phyloP scores from a whole-genome alignment of 1,140 invertebrate species.

The Drosophila sucinea region DNA sequence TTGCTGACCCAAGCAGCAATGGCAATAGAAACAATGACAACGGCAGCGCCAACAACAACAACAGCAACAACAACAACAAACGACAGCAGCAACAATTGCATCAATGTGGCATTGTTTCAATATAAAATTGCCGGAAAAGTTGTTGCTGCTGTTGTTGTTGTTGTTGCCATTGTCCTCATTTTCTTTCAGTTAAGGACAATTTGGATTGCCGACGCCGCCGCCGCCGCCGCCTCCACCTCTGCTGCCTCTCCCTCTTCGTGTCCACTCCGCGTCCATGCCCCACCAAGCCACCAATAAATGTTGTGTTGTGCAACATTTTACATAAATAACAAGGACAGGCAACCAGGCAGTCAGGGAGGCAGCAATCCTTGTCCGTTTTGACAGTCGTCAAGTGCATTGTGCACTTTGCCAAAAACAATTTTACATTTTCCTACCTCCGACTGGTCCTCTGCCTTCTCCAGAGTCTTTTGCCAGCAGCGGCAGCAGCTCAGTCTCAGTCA shows the following conservation, averaged over 20 bases:
- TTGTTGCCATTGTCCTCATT: constrained; percentile 75
- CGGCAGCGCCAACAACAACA: constrained; percentile 44
- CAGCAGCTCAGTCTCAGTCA: constrained; percentile 31
- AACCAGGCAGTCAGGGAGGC: constrained; percentile 2
- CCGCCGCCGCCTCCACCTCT: neutral
- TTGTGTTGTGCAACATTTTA: constrained; percentile 65
- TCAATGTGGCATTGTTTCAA: constrained; percentile 69
- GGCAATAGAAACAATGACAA: constrained; percentile 14
- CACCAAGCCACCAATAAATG: constrained; percentile 36
- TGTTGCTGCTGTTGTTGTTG: constrained; percentile 7
- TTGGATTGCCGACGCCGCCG: constrained; percentile 47
- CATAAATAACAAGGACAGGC: constrained; percentile 55
- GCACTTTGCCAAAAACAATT: constrained; percentile 81
- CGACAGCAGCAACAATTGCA: constrained; percentile 2
- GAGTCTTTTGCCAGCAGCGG: neutral
- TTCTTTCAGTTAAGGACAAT: constrained; percentile 74
- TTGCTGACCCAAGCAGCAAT: constrained; percentile 74
- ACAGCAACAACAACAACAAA: neutral
- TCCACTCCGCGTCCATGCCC: neutral
- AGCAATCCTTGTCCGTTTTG: constrained; percentile 59
- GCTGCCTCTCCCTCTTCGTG: neutral
- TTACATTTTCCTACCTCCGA: constrained; percentile 37
- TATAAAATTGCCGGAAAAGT: constrained; percentile 75
- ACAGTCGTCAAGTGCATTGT: constrained; percentile 80
- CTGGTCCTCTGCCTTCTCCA: neutral